Base-by-base conservation (phyloP, 2,113 vertebrate species). In the Platichthys stellatus region DNA sequence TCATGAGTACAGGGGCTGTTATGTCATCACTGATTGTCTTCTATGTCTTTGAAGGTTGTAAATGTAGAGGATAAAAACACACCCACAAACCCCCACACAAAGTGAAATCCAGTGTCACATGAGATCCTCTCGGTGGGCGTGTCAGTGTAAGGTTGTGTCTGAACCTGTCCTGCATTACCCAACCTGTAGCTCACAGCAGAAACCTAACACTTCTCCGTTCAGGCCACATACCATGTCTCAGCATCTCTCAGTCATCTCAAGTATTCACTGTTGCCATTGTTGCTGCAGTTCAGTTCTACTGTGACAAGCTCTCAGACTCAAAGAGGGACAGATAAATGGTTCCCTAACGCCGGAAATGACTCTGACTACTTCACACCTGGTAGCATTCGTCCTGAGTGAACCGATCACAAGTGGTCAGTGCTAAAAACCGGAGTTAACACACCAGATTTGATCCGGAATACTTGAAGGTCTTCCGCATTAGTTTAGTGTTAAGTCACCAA, bases 111-210 rank as follows among this genome's bases (percentile, higher is more conserved):
- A 20, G 3, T 26, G 56, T 51, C 43, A 40, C 24, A 9, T 43
- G 7, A 57, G 61, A 23, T 40, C 69, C 38, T 67, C 17, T 3
- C 21, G 53, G 40, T 11, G 54, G 70, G 51, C 58, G 83, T 76
- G 76, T 76, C 59, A 63, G 31, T 67, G 64, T n/a, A 51, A 47
- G 21, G 71, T 2, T 61, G 87, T 82, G 88, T 82, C 78, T 76
- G 11, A 81, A 89, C 93, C 40, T 86, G 90, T 68, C 58, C 69
- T 8, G 2, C 12, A 17, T 90, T 78, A 63, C 61, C 23, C 28
- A 82, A 74, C 18, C 15, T 47, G 31, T 49, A 31, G 24, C 54
- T 68, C 54, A 58, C 23, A 49, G 61, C n/a, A 23, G 26, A 77
- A 56, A 60, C n/a, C 4, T 2, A 45, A 67, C 58, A 69, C 47